Conservation (phyloP, 2,797 vertebrate species). For the Fistularia commersonii region DNA sequence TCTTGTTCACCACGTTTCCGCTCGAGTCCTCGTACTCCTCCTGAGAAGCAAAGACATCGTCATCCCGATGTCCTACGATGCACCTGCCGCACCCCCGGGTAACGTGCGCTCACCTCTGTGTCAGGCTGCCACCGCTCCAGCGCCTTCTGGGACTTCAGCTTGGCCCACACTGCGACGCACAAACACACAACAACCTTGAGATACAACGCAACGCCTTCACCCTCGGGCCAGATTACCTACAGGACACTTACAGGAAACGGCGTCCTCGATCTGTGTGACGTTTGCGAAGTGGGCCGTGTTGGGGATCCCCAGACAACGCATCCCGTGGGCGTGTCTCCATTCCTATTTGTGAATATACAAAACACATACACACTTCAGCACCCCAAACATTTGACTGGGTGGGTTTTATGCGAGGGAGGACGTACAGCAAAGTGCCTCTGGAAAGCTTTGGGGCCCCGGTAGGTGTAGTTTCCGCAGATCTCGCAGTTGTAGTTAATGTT, state of each 20-base stretch:
- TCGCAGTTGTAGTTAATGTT: conserved; percentile 99
- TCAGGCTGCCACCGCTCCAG: conserved; percentile 96
- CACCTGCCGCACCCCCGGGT: too few relatives aligned
- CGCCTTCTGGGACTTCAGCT: conserved; percentile 95
- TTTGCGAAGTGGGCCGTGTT: conserved; percentile 98
- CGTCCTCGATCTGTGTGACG: conserved; percentile 97
- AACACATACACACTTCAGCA: background rate
- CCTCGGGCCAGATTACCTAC: too few relatives aligned
- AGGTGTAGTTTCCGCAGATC: conserved; percentile 98
- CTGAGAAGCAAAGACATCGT: conserved; percentile 58
- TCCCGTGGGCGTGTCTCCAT: conserved; percentile 96
- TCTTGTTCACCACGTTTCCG: conserved; percentile 97
- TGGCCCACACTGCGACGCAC: conserved; percentile 98
- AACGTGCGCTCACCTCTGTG: conserved; percentile 83
- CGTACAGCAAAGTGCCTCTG: conserved; percentile 95
- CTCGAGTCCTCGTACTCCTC: conserved; percentile 98
- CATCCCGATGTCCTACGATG: too few relatives aligned
- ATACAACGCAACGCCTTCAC: too few relatives aligned
- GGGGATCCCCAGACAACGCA: conserved; percentile 96
- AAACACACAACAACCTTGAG: too few relatives aligned
- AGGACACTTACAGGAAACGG: conserved; percentile 83
- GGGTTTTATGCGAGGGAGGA: background rate
- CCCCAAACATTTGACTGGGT: background rate
- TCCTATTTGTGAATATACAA: conserved; percentile 75
- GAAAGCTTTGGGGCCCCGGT: conserved; percentile 96